Evolutionary conservation across 2,888 invertebrate genomes (phyloP).

Genomic region (Pomacea canaliculata): DNA sequence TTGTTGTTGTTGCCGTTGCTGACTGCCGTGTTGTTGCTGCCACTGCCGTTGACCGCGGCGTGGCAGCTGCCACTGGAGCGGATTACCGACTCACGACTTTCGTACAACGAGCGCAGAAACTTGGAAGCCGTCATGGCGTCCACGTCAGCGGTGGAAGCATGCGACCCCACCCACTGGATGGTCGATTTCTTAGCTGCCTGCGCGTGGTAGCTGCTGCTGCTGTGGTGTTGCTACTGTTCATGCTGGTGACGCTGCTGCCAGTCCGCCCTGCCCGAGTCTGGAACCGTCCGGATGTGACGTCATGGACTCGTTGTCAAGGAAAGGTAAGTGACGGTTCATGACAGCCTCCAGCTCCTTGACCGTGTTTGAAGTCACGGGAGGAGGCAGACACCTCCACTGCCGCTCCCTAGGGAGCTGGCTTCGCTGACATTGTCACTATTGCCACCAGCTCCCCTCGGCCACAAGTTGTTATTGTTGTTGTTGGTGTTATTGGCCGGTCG

Average conservation of each 20-base stretch:
- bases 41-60: constrained; percentile 37
- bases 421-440: not conserved
- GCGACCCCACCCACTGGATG: constrained; percentile 90
- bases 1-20: constrained; percentile 22
- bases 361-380: constrained; percentile 69
- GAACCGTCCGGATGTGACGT: constrained; percentile 79
- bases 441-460: constrained; percentile 1
- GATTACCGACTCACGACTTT: constrained; percentile 94
- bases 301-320: constrained; percentile 62
- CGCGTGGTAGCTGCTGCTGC: constrained; percentile 22
- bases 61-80: constrained; percentile 74
- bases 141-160: constrained; percentile 56
- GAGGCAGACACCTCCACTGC: not conserved
- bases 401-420: not conserved
- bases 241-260: constrained; percentile 3
- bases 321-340: constrained; percentile 91
- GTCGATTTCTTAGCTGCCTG: constrained; percentile 58
- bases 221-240: constrained; percentile 63
- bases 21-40: constrained; percentile 50
- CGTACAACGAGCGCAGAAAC: constrained; percentile 88
- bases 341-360: constrained; percentile 95
- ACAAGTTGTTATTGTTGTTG: not conserved
- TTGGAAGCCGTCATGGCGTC: constrained; percentile 85
- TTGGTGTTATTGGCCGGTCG: not conserved
- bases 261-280: constrained; percentile 63